Evolutionary conservation across 2,797 vertebrate species (phyloP).

Genomic region (Lepilemur septentrionalis): DNA sequence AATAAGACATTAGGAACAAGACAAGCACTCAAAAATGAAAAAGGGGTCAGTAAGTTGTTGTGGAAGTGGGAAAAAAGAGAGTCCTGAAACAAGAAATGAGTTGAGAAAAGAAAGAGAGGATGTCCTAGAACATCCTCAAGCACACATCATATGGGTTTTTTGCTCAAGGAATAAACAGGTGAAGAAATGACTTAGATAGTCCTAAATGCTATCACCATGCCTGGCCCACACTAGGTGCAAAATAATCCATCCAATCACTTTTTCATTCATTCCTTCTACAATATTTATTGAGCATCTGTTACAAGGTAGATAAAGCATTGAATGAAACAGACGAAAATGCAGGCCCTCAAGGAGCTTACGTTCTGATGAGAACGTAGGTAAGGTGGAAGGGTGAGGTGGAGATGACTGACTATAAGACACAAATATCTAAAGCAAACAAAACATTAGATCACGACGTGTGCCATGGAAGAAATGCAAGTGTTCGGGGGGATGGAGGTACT

Average conservation of each 20-base stretch:
- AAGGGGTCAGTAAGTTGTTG: background rate
- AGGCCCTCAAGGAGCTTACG: background rate
- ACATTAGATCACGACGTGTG: background rate
- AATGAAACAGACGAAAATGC: background rate
- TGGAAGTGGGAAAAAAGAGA: background rate
- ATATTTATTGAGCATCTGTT: background rate
- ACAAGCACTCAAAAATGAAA: background rate
- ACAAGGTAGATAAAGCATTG: background rate
- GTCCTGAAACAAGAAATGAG: background rate
- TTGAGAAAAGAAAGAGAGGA: background rate
- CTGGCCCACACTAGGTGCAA: background rate
- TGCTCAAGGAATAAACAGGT: background rate
- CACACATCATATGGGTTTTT: background rate
- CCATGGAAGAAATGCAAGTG: background rate
- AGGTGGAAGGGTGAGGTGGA: background rate
- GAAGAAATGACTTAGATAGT: background rate
- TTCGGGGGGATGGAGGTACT: background rate
- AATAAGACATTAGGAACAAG: background rate
- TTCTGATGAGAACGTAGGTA: background rate
- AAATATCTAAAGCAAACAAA: background rate
- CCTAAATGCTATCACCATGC: background rate
- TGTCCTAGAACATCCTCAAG: background rate
- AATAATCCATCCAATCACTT: background rate
- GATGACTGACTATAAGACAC: background rate
- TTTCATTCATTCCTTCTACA: background rate